A percentile compares a stretch with the other conserved stretches of the same genome.
phyloP scores from a whole-genome alignment of 2,888 invertebrate species.

The Dryococelus australis region DNA sequence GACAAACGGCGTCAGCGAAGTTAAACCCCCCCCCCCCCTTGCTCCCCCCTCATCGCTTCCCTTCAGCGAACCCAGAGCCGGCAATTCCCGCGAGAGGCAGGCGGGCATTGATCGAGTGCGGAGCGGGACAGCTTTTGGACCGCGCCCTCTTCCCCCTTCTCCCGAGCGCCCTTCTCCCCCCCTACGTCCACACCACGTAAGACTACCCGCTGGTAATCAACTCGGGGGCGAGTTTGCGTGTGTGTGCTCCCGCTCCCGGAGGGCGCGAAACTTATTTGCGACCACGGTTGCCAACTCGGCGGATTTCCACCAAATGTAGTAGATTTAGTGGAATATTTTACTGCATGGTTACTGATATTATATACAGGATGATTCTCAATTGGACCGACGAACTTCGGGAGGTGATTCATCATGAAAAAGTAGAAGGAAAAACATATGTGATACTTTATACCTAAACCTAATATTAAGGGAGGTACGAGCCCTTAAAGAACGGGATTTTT shows the following conservation, averaged over 20 bases:
- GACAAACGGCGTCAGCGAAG: slow-evolving; percentile 16
- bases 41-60: not conserved
- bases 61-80: not conserved
- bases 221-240: not conserved
- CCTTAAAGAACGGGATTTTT: too few relatives aligned
- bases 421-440: too few relatives aligned
- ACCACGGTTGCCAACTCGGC: too few relatives aligned
- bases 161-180: not conserved
- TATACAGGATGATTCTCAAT: too few relatives aligned
- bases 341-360: too few relatives aligned
- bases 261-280: not conserved
- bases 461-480: too few relatives aligned
- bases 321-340: too few relatives aligned
- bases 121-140: not conserved
- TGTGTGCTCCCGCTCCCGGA: not conserved
- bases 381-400: too few relatives aligned
- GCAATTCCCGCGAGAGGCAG: not conserved
- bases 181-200: not conserved
- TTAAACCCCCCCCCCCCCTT: not conserved
- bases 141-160: not conserved
- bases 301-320: too few relatives aligned
- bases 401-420: too few relatives aligned
- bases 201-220: not conserved
- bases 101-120: slow-evolving; percentile 2
- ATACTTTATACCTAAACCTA: too few relatives aligned